These are phyloP conservation scores for Burhinus bistriatus DNA, from an alignment of 2,113 vertebrate genomes.

Conservation along the genomic window DNA sequence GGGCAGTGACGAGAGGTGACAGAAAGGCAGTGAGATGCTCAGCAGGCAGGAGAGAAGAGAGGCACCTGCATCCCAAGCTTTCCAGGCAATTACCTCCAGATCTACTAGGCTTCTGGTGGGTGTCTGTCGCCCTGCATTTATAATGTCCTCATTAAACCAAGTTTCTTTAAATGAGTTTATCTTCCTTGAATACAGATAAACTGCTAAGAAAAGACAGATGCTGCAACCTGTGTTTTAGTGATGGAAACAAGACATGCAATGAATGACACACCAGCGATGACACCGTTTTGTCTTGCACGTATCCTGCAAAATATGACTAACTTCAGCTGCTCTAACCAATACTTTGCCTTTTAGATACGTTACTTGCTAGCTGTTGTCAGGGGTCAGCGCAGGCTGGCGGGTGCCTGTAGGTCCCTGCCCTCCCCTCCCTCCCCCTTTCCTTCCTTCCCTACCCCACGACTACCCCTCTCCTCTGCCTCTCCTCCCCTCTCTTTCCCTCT, in stretches of 20 bases:
- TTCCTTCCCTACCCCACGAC: neutral
- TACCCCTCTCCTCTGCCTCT: neutral
- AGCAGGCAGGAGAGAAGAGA: neutral
- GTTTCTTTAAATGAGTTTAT: neutral
- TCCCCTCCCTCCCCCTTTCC: no score
- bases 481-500: neutral
- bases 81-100: neutral
- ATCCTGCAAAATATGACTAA: neutral
- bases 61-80: fast-evolving
- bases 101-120: neutral
- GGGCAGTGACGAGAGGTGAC: neutral
- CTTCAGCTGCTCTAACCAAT: neutral
- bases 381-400: no score
- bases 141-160: neutral
- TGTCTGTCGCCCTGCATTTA: neutral
- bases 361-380: neutral
- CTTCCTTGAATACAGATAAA: neutral
- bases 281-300: fast-evolving
- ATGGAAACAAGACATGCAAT: neutral
- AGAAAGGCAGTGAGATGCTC: neutral
- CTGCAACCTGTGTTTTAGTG: neutral
- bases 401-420: fast-evolving
- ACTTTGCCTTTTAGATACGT: neutral
- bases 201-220: neutral
- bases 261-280: neutral